Conservation (phyloP, 1,140 invertebrate species). For the Danaus melanippus region DNA sequence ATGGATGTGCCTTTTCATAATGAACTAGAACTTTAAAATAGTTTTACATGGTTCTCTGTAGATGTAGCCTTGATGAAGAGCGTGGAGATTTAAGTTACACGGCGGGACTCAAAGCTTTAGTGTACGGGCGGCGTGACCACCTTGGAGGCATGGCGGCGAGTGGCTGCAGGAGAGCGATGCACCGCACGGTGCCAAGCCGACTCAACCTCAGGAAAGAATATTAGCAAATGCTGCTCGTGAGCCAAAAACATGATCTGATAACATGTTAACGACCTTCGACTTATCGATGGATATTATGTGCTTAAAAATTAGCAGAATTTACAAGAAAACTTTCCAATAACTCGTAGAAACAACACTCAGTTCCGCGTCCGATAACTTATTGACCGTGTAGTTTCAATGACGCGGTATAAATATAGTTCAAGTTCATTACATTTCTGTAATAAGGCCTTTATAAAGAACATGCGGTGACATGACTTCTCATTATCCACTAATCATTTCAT, state of each 20-base stretch:
- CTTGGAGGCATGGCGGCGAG: slow-evolving; percentile 27
- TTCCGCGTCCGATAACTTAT: too few species aligned
- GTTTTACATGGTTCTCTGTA: background rate
- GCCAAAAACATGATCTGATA: slow-evolving; percentile 45
- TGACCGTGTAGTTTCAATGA: too few species aligned
- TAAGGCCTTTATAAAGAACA: too few species aligned
- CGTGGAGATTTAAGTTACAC: slow-evolving; percentile 5
- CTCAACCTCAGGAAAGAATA: slow-evolving; percentile 34
- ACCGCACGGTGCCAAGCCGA: slow-evolving; percentile 33
- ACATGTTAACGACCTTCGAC: slow-evolving; percentile 42
- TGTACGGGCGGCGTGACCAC: slow-evolving; percentile 23
- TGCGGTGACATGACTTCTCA: too few species aligned
- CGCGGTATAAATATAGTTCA: too few species aligned
- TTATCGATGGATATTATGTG: slow-evolving; percentile 21
- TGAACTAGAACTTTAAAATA: background rate
- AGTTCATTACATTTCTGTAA: too few species aligned
- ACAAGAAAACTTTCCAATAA: too few species aligned
- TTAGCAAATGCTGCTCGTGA: slow-evolving; percentile 36
- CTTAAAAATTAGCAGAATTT: too few species aligned
- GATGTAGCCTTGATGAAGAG: slow-evolving; percentile 2
- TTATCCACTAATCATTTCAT: too few species aligned
- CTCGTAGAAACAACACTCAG: too few species aligned
- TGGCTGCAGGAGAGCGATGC: slow-evolving; percentile 35
- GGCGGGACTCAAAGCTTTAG: slow-evolving; percentile 1
- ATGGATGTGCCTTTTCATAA: background rate